Evolutionary conservation across 2,888 invertebrate genomes (phyloP), one percentile per base, ranked within the genome.

Genomic region (Minunthozetes semirufus): DNA sequence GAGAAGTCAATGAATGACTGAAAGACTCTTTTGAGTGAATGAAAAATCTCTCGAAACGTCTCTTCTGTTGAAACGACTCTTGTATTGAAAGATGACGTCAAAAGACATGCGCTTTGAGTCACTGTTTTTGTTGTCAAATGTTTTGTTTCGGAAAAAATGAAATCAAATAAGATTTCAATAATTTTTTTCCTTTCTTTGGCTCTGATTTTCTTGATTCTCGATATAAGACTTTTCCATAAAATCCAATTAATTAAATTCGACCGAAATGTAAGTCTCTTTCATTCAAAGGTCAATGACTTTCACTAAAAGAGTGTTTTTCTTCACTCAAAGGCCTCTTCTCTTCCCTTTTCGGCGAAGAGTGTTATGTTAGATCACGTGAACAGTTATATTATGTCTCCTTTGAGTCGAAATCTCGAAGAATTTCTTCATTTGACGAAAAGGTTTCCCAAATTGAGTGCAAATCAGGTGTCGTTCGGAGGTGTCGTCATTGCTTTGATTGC

Each of bases 341-440:
- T 22, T 19, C 11, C 56, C 5, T 33, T 53, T 4, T 48, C 74
- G 22, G 66, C 48, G 11, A 74, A 74, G 29, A 17, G 68, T 9
- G 74, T 71, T 1, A 74, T 74, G 74, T 38, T 74, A 19, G 74
- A 74, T 70, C 74, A 74, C 38, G 68, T 74, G 17, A 74, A 74
- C 56, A 15, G n/a, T n/a, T 74, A 74, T 42, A 6, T 74, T 4
- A 46, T 74, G 48, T 27, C 48, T 15, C 74, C 74, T 17, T 15
- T 74, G 4, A 68, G 29, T n/a, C 68, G 38, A n/a, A 11, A 19
- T 22, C 53, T 74, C 15, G 68, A 68, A 4, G 50, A 53, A 9
- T 11, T n/a, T 6, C 46, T 48, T 0, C 53, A n/a, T n/a, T 46
- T 74, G 33, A n/a, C 68, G 15, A 5, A n/a, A 4, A 19, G 53